These are phyloP conservation scores for Dipodomys ordii DNA, from an alignment of 2,113 vertebrate species.

Conservation along the genomic window DNA sequence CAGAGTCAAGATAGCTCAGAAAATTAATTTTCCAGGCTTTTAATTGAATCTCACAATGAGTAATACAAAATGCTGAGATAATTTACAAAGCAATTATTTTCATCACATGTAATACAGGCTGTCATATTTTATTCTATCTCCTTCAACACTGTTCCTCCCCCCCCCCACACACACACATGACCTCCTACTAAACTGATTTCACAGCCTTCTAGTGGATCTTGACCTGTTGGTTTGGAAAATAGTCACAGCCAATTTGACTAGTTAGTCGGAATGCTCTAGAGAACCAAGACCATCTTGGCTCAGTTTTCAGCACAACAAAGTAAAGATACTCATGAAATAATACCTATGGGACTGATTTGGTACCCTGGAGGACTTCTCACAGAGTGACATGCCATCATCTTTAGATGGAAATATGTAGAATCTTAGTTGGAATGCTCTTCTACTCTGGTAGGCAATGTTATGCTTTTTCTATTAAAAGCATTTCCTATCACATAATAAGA, in stretches of 20 bases:
- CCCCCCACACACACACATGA: not conserved
- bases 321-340: not conserved
- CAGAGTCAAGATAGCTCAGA: not conserved
- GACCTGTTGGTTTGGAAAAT: conserved; percentile 25
- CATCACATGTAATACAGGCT: not conserved
- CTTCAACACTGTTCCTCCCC: not conserved
- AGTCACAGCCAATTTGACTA: conserved; percentile 19
- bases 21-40: not conserved
- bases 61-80: not conserved
- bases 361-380: not conserved
- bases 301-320: not conserved
- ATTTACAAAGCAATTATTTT: conserved; percentile 12
- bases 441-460: not conserved
- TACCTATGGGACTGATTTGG: not conserved
- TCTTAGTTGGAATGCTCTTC: not conserved
- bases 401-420: not conserved
- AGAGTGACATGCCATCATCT: no score
- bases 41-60: not conserved
- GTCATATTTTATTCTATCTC: not conserved
- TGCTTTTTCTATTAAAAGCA: not conserved
- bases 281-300: conserved; percentile 6
- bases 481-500: not conserved
- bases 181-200: conserved; percentile 54
- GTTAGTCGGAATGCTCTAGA: conserved; percentile 40
- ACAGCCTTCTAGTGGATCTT: not conserved